These are phyloP conservation scores for Ischnus inquisitorius DNA, from an alignment of 2,888 invertebrate genomes.

Conservation along the genomic window DNA sequence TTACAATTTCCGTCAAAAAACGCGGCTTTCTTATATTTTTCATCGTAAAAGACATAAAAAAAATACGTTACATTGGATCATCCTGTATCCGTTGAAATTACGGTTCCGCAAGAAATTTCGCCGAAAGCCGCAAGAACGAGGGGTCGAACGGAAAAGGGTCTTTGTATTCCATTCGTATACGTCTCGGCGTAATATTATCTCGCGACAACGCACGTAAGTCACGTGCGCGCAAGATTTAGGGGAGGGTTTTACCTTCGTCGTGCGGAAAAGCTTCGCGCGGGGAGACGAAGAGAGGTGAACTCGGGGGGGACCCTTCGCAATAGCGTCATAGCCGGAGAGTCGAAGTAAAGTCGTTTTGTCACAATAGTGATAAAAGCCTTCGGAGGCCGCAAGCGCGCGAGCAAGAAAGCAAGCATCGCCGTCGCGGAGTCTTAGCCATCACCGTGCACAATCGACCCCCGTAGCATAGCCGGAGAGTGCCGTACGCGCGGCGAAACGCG, in stretches of 20 bases:
- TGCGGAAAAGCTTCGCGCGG: conserved; percentile 14
- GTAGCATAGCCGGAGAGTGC: conserved; percentile 33
- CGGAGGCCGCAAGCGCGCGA: conserved; percentile 41
- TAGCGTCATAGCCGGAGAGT: conserved; percentile 42
- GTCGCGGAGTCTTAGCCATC: conserved; percentile 38
- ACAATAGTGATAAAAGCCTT: conserved; percentile 80
- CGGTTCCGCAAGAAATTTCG: background rate
- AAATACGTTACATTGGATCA: background rate
- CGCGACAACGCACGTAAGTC: conserved; percentile 45
- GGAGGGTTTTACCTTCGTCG: conserved; percentile 61
- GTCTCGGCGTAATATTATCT: conserved; percentile 29
- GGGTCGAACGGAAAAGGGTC: conserved; percentile 46
- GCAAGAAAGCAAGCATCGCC: conserved; percentile 18
- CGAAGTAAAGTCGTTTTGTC: conserved; percentile 78
- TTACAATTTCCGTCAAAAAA: no score
- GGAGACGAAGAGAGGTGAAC: background rate
- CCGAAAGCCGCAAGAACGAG: background rate
- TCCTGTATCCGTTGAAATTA: background rate
- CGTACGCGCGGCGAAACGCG: conserved; percentile 73
- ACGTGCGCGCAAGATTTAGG: conserved; percentile 63
- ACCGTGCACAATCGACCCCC: conserved; percentile 45
- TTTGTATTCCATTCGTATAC: conserved; percentile 59
- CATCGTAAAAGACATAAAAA: no score
- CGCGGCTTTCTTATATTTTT: no score
- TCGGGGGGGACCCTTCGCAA: conserved; percentile 46